Base-by-base conservation (phyloP, 2,888 invertebrate species). In the Platycheirus rosarum region DNA sequence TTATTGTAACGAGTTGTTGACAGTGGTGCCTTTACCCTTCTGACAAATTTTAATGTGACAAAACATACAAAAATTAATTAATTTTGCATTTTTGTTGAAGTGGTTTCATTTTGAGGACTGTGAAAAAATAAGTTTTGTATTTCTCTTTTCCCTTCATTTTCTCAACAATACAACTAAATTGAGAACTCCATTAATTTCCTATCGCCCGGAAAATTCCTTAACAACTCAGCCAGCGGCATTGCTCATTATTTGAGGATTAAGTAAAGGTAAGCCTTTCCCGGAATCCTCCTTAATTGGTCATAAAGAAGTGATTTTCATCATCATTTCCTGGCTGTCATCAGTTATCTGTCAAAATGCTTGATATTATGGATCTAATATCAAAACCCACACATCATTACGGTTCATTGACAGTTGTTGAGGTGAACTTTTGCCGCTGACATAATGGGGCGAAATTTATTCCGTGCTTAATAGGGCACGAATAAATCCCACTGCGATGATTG, bases 331-430 rank as follows among this genome's bases (percentile, higher is more conserved):
- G 26, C 26, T 60, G 11, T 29, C 18, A 60, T 60, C 44, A 44
- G 29, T 60, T 60, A 60, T 29, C 60, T 60, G 60, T 60, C 60
- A 60, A 60, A 42, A 29, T 26, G 14, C 26, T 60, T 60, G 57
- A 60, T 60, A 1, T 60, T n/a, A n/a, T n/a, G n/a, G n/a, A 60
- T 60, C 60, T 44, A 60, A 60, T 60, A 44, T 60, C 60, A 60
- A 23, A 23, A 29, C 18, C 16, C 60, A 60, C n/a, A 14, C 40
- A 60, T 44, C 44, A 29, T 44, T 29, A 42, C 26, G 6, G 51
- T 35, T 60, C 60, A 23, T 18, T 60, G 44, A 44, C 16, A 44
- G 26, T 16, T 51, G 51, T 51, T 20, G 16, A 37, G 55, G 40
- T 60, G 29, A 16, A 29, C 14, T 40, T 40, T 40, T 57, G 14